Percentiles rank a stretch among this genome's conserved stretches.
Evolutionary conservation across 1,140 invertebrate genomes (phyloP).

Genomic region (Cherax quadricarinatus): DNA sequence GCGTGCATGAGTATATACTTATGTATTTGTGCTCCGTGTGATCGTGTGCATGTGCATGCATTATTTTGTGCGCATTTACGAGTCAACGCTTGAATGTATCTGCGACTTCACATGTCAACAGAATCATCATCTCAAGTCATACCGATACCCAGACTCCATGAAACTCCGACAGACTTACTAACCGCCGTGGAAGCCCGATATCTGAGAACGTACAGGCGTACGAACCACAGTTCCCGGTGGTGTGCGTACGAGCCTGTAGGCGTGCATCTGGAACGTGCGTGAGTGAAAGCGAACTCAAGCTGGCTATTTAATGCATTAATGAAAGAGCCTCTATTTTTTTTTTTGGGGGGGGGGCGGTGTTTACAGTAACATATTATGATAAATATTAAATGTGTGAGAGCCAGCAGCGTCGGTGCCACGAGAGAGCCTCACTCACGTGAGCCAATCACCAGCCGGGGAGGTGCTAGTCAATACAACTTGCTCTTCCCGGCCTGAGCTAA

Average conservation of each 20-base stretch:
- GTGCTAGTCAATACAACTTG: conserved; percentile 38
- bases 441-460: conserved; percentile 24
- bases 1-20: background rate
- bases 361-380: conserved; percentile 42
- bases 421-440: conserved; percentile 4
- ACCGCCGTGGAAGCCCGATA: too few species aligned
- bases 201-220: too few species aligned
- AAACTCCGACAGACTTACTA: too few species aligned
- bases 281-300: conserved; percentile 25
- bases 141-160: too few species aligned
- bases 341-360: background rate
- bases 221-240: too few species aligned
- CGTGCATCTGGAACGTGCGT: background rate
- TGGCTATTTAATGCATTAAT: conserved; percentile 42
- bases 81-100: too few species aligned
- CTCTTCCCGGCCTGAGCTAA: conserved; percentile 30
- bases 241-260: background rate
- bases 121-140: too few species aligned
- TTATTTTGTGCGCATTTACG: too few species aligned
- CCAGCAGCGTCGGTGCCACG: conserved; percentile 15
- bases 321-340: conserved; percentile 28
- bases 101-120: too few species aligned
- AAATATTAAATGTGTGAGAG: conserved; percentile 42
- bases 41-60: too few species aligned
- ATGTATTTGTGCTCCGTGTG: too few species aligned